Base-by-base conservation (phyloP, 92 coral and sea anemone genomes). In the Chrysogorgia sp. region DNA sequence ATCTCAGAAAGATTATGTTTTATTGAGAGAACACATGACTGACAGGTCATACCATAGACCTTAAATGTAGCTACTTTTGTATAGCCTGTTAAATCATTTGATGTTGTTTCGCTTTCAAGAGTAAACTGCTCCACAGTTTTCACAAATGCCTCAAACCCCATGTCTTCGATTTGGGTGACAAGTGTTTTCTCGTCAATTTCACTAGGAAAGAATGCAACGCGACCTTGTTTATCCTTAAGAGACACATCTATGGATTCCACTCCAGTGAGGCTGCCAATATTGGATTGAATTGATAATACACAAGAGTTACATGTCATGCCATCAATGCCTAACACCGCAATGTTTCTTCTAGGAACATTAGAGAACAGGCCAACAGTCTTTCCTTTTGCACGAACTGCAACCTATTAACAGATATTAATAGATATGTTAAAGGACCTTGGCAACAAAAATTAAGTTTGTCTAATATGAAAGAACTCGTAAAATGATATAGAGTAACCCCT, bases 241-340 rank as follows among this genome's bases (percentile, higher is more conserved):
- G 98, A 91, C 47, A 94, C 98, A 1, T 89, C 86, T 59, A 94
- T 83, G 25, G 52, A 64, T 31, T 82, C 80, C 28, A 94, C 97
- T 23, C 98, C 98, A 32, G 89, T 80, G 8, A 74, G 81, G 53
- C 9, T 74, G 5, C 88, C 74, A 76, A 94, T 82, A 14, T 80
- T 86, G 17, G 84, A 87, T 72, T 85, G 88, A 55, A 94, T 91
- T 26, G 90, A 86, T 45, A 87, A 84, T 1, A 94, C 98, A 78
- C 98, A 94, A 0, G 98, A 94, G 89, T 84, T 89, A 34, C 98
- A 94, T 0, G 98, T 94, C 98, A 94, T 94, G 30, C 98, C 98
- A 29, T 87, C 92, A 17, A 94, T 88, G 13, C 86, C 81, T 7
- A 94, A 86, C 43, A 83, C 61, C 3, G 92, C 97, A 62, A 85